phyloP scores from a whole-genome alignment of 2,888 invertebrate species.

The Melanchra persicariae region DNA sequence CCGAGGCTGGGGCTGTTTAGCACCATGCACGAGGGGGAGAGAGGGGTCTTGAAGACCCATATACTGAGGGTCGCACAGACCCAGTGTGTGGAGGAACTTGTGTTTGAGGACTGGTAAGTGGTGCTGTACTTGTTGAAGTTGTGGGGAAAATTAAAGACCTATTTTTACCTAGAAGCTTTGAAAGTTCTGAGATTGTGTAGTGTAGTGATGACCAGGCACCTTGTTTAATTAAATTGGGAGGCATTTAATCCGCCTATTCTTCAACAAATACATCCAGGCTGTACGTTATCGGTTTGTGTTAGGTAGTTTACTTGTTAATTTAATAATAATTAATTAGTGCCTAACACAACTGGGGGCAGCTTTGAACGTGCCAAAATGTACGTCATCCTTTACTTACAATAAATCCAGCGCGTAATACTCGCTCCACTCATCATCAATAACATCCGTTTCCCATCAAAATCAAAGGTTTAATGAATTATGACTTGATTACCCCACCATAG shows the following conservation, averaged over 20 bases:
- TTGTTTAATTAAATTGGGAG: background rate
- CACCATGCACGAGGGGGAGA: background rate
- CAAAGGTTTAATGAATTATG: slow-evolving; percentile 36
- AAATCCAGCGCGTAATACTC: background rate
- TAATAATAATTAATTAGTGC: too few relatives aligned
- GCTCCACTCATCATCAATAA: background rate
- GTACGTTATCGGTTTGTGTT: too few relatives aligned
- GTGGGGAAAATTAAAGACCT: slow-evolving; percentile 3
- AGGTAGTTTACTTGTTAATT: too few relatives aligned
- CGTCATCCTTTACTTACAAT: too few relatives aligned
- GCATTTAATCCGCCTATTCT: background rate
- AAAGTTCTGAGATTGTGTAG: background rate
- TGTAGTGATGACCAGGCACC: background rate
- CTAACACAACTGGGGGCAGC: background rate
- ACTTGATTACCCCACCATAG: background rate
- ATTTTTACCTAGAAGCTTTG: too few relatives aligned
- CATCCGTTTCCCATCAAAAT: slow-evolving; percentile 6
- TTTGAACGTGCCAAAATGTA: too few relatives aligned
- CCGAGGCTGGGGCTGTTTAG: slow-evolving; percentile 30
- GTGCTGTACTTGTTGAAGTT: slow-evolving; percentile 13
- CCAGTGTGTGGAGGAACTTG: slow-evolving; percentile 33
- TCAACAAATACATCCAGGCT: too few relatives aligned
- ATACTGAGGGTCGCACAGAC: slow-evolving; percentile 11
- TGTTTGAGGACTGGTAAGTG: slow-evolving; percentile 22
- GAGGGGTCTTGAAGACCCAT: slow-evolving; percentile 21